Evolutionary conservation across 1,140 invertebrate genomes (phyloP), one percentile per base, ranked within the genome.

Genomic region (Hylyphantes graminicola): DNA sequence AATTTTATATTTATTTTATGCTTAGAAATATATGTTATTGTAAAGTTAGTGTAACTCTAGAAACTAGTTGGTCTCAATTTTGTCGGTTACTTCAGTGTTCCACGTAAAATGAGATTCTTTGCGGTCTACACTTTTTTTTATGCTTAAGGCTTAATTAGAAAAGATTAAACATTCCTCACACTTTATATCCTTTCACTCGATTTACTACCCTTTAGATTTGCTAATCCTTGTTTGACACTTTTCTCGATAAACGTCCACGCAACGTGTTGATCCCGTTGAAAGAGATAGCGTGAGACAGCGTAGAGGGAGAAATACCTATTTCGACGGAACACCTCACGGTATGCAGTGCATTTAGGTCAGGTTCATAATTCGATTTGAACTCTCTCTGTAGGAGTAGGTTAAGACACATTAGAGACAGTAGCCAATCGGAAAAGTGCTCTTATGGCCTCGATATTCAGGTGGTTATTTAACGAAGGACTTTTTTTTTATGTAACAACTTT

Each of bases 191-290:
- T 35, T 35, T 35, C 35, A 35, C 35, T 35, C 35, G 5, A 35
- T 35, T 35, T 35, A 35, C 35, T 35, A 35, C 35, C 35, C 35
- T 35, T 35, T 35, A 35, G 35, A 35, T 35, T 35, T 19, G 15
- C 74, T 50, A 63, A 76, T 76, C 74, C 74, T 76, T 76, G 74
- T 57, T 76, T 76, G 74, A 76, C 74, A 76, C 74, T 35, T 35
- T 35, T 35, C 74, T 61, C 74, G 57, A 76, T 76, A 76, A 21
- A 64, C 48, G 21, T 64, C 59, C 61, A 76, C 61, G 53, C 64
- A 76, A 76, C 64, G 61, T 76, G 74, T 35, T 35, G 74, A 76
- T 50, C 48, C 74, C 74, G 64, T 35, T 61, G 74, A 76, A 59
- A 76, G 35, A 35, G 74, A 51, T 76, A 59, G 59, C 48, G 74